These are phyloP conservation scores for Napeogenes inachia DNA, from an alignment of 2,888 invertebrate genomes.

Conservation along the genomic window DNA sequence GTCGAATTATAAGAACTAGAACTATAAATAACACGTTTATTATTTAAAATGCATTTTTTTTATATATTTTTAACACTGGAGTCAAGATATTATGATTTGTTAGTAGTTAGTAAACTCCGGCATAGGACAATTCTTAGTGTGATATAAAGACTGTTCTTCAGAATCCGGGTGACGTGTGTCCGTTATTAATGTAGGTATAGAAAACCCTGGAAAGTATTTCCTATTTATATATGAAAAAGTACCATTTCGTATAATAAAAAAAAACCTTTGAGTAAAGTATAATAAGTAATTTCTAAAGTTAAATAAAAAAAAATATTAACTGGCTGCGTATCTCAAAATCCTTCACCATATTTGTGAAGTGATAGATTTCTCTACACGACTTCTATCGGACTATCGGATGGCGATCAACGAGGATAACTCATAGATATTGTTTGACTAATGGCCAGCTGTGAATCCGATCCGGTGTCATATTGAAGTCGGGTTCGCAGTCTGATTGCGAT, in stretches of 20 bases:
- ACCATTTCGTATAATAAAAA: background rate
- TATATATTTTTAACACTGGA: too few relatives aligned
- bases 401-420: constrained; percentile 45
- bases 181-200: too few relatives aligned
- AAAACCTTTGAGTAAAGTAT: background rate
- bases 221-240: too few relatives aligned
- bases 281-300: background rate
- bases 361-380: constrained; percentile 29
- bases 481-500: constrained; percentile 36
- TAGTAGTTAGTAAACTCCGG: too few relatives aligned
- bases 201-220: too few relatives aligned
- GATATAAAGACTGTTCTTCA: too few relatives aligned
- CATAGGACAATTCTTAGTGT: too few relatives aligned
- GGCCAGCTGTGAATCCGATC: constrained; percentile 44
- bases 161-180: too few relatives aligned
- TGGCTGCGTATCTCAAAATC: background rate
- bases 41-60: too few relatives aligned
- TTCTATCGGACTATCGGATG: constrained; percentile 37
- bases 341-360: constrained; percentile 29
- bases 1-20: too few relatives aligned
- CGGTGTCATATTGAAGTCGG: constrained; percentile 49
- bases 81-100: too few relatives aligned
- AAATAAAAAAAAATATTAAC: background rate
- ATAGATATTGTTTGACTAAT: constrained; percentile 61
- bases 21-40: too few relatives aligned